Percentiles rank a stretch among this genome's conserved stretches.
Evolutionary conservation across 2,113 vertebrate species (phyloP).

Genomic region (Trogon surrucura): DNA sequence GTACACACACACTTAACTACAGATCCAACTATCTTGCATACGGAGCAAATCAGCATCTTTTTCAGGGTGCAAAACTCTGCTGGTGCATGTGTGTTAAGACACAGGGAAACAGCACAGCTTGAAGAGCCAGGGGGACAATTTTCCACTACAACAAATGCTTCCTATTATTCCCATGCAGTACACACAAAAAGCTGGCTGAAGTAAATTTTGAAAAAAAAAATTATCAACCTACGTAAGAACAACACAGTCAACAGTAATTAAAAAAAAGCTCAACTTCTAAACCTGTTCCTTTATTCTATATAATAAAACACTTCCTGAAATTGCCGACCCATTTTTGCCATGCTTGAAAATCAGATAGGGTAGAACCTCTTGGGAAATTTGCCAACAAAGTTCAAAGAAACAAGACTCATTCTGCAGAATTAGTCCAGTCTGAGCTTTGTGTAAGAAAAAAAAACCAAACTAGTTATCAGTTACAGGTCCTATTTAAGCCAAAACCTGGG

Average conservation of each 20-base stretch:
- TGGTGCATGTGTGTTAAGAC: background rate
- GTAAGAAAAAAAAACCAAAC: background rate
- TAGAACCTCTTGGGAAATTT: background rate
- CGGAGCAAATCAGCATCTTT: background rate
- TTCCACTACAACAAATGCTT: background rate
- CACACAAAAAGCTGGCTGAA: background rate
- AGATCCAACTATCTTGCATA: background rate
- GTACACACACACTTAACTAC: background rate
- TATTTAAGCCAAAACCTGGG: background rate
- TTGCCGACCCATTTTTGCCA: background rate
- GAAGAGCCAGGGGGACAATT: background rate
- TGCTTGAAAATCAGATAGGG: background rate
- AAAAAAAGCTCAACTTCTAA: background rate
- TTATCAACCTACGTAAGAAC: background rate
- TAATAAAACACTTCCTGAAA: background rate
- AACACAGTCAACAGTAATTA: background rate
- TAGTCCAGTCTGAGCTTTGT: background rate
- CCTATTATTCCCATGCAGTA: background rate
- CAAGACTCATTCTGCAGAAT: background rate
- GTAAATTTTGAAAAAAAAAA: background rate
- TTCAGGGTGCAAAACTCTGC: background rate
- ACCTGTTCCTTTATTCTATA: background rate
- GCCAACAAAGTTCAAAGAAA: background rate
- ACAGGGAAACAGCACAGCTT: background rate
- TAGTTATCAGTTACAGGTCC: background rate